Conservation (phyloP, 2,113 vertebrate species). For the Progne subis region DNA sequence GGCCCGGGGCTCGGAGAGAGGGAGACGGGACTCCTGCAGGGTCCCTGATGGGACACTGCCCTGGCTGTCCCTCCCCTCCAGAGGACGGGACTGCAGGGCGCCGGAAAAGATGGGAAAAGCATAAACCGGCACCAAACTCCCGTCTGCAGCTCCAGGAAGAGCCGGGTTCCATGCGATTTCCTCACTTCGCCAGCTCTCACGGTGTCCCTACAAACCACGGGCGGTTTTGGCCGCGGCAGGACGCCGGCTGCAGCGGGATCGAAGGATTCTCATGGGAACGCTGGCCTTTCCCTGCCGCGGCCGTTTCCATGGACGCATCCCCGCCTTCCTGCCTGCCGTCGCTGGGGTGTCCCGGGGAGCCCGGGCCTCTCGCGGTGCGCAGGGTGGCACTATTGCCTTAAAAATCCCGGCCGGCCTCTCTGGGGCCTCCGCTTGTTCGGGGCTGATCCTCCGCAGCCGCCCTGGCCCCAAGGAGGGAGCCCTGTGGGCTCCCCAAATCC, state of each 20-base stretch:
- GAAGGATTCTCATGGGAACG: accelerated
- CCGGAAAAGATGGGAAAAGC: not conserved
- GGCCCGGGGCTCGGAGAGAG: not conserved
- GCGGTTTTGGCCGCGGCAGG: not conserved
- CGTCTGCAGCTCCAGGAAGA: not conserved
- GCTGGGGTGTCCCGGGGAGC: accelerated
- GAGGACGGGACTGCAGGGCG: not conserved
- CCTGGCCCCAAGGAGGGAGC: not conserved
- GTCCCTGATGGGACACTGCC: not conserved
- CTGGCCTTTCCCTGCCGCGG: too few species aligned
- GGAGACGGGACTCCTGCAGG: accelerated
- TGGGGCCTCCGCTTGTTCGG: not conserved
- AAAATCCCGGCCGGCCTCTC: not conserved
- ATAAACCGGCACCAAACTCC: accelerated
- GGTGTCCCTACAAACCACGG: not conserved
- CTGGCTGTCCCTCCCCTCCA: too few species aligned
- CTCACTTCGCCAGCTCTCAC: accelerated
- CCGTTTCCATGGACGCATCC: accelerated
- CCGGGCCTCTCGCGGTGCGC: accelerated
- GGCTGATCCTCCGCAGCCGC: not conserved
- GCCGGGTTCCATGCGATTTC: accelerated
- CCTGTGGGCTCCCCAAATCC: not conserved
- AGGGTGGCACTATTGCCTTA: conserved; percentile 19
- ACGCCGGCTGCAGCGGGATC: accelerated
- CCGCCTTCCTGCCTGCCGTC: not conserved